Conservation (phyloP, 2,888 invertebrate genomes). For the Cryptus armator region DNA sequence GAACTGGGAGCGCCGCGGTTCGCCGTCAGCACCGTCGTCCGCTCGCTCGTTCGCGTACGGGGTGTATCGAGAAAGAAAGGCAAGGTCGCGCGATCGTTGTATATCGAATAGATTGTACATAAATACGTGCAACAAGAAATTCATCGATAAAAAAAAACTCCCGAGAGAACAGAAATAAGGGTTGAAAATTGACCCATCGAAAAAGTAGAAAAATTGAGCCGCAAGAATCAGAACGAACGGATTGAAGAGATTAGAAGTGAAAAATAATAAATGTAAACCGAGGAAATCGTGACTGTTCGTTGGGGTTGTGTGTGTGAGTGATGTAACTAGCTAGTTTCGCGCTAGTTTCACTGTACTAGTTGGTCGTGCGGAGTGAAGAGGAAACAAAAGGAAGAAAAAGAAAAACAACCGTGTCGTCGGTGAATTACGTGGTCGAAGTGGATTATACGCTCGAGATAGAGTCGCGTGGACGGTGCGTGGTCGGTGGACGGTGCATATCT, state of each 20-base stretch:
- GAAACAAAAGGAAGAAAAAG: neutral
- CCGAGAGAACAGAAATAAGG: neutral
- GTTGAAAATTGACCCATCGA: neutral
- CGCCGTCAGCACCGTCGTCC: constrained; percentile 80
- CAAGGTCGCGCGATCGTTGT: constrained; percentile 57
- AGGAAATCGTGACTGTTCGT: constrained; percentile 19
- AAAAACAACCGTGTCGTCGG: neutral
- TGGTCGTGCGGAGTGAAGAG: neutral
- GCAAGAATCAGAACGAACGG: neutral
- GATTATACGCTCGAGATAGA: neutral
- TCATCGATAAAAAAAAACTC: neutral
- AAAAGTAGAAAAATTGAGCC: constrained; percentile 1
- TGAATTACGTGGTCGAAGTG: constrained; percentile 6
- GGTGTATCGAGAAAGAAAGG: constrained; percentile 67
- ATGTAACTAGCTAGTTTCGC: constrained; percentile 39
- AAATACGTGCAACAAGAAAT: constrained; percentile 5
- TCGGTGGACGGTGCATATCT: neutral
- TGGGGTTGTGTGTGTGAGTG: constrained; percentile 10
- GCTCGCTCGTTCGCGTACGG: constrained; percentile 68
- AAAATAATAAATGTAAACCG: constrained; percentile 50
- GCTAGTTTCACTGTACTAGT: neutral
- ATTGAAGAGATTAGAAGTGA: neutral
- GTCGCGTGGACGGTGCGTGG: constrained; percentile 29
- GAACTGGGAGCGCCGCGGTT: constrained; percentile 84
- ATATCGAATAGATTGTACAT: constrained; percentile 20